A percentile compares a stretch with the other conserved stretches of the same genome.
These are phyloP conservation scores for Mythimna loreyi DNA, from an alignment of 2,888 invertebrate species.

Conservation along the genomic window DNA sequence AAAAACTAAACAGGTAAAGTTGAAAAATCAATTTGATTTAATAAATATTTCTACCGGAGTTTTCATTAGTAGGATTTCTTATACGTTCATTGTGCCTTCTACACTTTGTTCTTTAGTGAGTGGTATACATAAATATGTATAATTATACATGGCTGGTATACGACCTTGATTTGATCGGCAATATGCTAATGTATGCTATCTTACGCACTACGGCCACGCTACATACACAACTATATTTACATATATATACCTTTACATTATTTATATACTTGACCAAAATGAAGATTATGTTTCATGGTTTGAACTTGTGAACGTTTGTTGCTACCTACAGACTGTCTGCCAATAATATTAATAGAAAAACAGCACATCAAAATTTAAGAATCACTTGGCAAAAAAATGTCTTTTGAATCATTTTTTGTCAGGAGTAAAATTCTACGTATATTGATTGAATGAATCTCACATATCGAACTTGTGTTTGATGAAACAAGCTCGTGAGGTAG, in stretches of 20 bases:
- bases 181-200: conserved; percentile 71
- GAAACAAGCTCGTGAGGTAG: background rate
- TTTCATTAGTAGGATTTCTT: background rate
- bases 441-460: background rate
- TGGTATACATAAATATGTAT: conserved; percentile 52
- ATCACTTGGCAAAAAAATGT: background rate
- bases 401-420: background rate
- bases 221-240: conserved; percentile 45
- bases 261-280: conserved; percentile 55
- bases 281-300: conserved; percentile 45
- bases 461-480: background rate
- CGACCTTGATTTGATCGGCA: conserved; percentile 76
- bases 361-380: background rate
- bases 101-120: conserved; percentile 34
- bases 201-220: conserved; percentile 52
- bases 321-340: conserved; percentile 18
- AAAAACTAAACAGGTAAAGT: background rate
- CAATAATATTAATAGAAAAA: background rate
- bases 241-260: conserved; percentile 44
- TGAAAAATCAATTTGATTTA: background rate
- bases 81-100: conserved; percentile 32
- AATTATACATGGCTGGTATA: conserved; percentile 48
- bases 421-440: background rate
- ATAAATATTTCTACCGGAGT: background rate
- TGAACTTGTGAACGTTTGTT: conserved; percentile 28